A percentile compares a stretch with the other conserved stretches of the same genome.
Conservation (phyloP, 2,797 vertebrate species). For the Silurus aristotelis region DNA sequence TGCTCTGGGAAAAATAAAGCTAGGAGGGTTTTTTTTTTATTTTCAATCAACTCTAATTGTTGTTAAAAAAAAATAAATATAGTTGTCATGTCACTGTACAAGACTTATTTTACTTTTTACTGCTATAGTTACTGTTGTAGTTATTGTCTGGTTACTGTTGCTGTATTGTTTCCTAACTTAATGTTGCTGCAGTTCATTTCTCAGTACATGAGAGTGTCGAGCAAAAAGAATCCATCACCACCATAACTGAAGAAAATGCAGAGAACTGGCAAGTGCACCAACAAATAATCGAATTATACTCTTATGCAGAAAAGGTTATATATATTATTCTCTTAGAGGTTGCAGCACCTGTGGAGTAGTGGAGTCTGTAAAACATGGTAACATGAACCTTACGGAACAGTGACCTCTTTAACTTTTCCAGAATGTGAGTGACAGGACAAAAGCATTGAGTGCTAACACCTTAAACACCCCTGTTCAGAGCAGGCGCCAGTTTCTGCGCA, state of each 20-base stretch:
- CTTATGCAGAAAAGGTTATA: not conserved
- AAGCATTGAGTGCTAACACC: conserved; percentile 1
- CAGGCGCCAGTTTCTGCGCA: not conserved
- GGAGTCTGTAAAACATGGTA: not conserved
- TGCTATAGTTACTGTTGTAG: not conserved
- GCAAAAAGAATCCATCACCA: not conserved
- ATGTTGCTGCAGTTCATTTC: not conserved
- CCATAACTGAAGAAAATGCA: not conserved
- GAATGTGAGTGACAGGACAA: conserved; percentile 27
- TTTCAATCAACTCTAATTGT: not conserved
- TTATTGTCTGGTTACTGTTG: not conserved
- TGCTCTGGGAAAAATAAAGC: not conserved
- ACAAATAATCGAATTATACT: not conserved
- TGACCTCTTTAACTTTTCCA: conserved; percentile 22
- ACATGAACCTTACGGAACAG: not conserved
- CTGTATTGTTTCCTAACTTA: not conserved
- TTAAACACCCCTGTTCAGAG: not conserved
- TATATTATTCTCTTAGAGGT: not conserved
- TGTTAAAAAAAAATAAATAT: not conserved
- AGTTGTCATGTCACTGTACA: not conserved
- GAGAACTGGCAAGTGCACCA: not conserved
- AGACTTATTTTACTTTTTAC: not conserved
- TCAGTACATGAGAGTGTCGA: not conserved
- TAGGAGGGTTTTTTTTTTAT: not conserved
- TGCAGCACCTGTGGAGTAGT: not conserved